phyloP scores from a whole-genome alignment of 2,888 invertebrate genomes.

The Tetheella fluctuosa region DNA sequence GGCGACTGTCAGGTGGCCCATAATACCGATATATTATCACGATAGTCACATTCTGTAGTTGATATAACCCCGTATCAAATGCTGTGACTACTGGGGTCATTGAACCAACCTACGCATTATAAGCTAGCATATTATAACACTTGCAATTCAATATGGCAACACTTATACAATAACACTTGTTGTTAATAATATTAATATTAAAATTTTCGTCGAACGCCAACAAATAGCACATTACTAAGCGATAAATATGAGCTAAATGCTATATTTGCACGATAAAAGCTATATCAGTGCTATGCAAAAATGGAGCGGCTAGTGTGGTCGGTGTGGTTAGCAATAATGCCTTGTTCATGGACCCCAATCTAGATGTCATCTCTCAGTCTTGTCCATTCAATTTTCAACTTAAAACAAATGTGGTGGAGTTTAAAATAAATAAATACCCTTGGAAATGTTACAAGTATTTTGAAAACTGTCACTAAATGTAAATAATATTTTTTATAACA shows the following conservation, averaged over 20 bases:
- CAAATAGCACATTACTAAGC: constrained; percentile 16
- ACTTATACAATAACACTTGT: not conserved
- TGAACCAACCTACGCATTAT: no score
- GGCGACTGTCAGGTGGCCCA: no score
- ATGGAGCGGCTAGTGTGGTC: constrained; percentile 55
- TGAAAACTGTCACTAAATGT: no score
- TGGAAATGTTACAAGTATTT: no score
- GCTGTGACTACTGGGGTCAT: no score
- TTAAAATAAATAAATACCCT: not conserved
- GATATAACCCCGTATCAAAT: no score
- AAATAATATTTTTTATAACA: no score
- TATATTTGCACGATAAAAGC: constrained; percentile 18
- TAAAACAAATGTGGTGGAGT: not conserved
- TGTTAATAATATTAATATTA: not conserved
- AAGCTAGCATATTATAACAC: not conserved
- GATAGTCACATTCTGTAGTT: no score
- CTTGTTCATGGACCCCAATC: constrained; percentile 9
- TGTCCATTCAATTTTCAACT: not conserved
- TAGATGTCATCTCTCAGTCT: not conserved
- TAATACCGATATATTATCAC: no score
- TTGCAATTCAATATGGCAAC: not conserved
- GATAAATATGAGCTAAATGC: constrained; percentile 23
- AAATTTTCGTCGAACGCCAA: no score
- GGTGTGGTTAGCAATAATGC: constrained; percentile 21
- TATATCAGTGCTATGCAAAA: constrained; percentile 41